These are phyloP conservation scores for Centroberyx gerrardi DNA, from an alignment of 2,797 vertebrate genomes.

Conservation along the genomic window DNA sequence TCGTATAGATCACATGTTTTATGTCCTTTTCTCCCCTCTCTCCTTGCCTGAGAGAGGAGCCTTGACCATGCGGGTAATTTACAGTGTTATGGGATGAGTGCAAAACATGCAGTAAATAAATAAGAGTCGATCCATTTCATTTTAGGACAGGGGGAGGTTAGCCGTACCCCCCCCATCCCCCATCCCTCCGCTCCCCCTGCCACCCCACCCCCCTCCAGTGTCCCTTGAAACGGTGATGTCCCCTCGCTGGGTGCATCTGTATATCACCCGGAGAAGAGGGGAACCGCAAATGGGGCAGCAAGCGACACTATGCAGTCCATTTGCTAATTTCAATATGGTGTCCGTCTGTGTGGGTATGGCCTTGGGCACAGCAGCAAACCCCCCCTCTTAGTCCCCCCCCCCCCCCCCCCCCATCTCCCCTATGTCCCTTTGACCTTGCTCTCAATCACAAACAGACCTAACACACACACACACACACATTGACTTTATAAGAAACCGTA, in stretches of 20 bases:
- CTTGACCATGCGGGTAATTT: slow-evolving; percentile 89
- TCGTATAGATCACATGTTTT: slow-evolving; percentile 84
- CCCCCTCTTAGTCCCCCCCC: slow-evolving; percentile 51
- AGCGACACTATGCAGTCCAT: slow-evolving; percentile 84
- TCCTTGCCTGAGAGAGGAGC: slow-evolving; percentile 79
- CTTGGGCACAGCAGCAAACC: slow-evolving; percentile 79
- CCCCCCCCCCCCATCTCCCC: slow-evolving; percentile 43
- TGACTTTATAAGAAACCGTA: slow-evolving; percentile 66
- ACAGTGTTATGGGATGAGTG: slow-evolving; percentile 88
- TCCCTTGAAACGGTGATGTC: slow-evolving; percentile 69
- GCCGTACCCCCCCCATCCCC: slow-evolving; percentile 3
- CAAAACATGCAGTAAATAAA: slow-evolving; percentile 91
- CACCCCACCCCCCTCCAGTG: slow-evolving; percentile 35
- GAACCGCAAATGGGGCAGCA: slow-evolving; percentile 80
- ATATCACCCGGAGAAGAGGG: slow-evolving; percentile 78
- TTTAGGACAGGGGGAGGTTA: slow-evolving; percentile 74
- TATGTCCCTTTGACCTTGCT: slow-evolving; percentile 83
- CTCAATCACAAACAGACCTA: slow-evolving; percentile 77
- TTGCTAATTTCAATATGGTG: slow-evolving; percentile 89
- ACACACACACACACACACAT: slow-evolving; percentile 59
- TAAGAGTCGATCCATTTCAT: slow-evolving; percentile 84
- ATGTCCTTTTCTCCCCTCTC: slow-evolving; percentile 71
- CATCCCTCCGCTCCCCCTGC: not conserved
- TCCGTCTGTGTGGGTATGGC: slow-evolving; percentile 83
- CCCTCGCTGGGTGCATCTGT: slow-evolving; percentile 73